Base-by-base conservation (phyloP, 2,113 vertebrate species). In the Datnioides undecimradiatus region DNA sequence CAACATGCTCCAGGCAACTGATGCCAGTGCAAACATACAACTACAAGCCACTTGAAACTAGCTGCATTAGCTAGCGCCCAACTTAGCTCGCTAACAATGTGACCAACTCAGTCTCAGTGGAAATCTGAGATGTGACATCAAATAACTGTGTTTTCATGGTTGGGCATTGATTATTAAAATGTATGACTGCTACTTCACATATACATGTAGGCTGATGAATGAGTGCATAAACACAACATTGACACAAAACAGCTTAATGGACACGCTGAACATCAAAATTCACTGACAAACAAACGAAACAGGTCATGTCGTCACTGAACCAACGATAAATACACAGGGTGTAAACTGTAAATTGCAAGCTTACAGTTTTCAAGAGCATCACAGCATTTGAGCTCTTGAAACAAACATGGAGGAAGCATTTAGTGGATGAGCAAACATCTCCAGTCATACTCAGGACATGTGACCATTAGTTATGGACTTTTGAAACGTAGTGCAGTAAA, bases 291-390 rank as follows among this genome's bases (percentile, higher is more conserved):
- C 48, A 72, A 48, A 71, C 25, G 81, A 27, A 34, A 36, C 62
- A 83, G n/a, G 58, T 70, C 8, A 76, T 11, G 25, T 64, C 21
- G 66, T 58, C 52, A 23, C 2, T 0, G 40, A 64, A 75, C 25
- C 34, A 58, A 41, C 14, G 57, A 67, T 58, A 71, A 57, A 59
- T 3, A 80, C 14, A 49, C 2, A 23, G 3, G 9, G 21, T 12
- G 31, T n/a, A 65, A 67, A 86, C 84, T 79, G 90, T 87, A 84
- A 72, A 70, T 63, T 6, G 6, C 19, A 31, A 85, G 66, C 25
- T 89, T 88, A 89, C 88, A 89, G 85, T 70, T 79, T 82, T 83
- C 86, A 89, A 87, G 92, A 91, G 86, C 58, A 16, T 3, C 40
- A 19, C 43, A 64, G 55, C 45, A 5, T 12, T 17, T 11, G 14